phyloP scores from a whole-genome alignment of 1,140 invertebrate species.

The Venturia canescens region DNA sequence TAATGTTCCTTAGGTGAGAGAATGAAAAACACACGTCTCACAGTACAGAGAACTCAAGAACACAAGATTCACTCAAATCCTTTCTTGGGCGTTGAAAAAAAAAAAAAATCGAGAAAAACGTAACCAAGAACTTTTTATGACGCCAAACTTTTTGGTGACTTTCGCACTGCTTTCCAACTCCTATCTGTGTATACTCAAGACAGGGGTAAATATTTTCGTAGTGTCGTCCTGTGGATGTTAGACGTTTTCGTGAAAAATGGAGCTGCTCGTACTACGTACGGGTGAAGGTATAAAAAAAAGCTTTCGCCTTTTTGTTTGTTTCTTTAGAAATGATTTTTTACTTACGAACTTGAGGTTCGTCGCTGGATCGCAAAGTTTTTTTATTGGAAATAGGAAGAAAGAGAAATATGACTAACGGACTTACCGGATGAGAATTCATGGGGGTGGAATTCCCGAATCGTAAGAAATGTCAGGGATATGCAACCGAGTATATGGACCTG shows the following conservation, averaged over 20 bases:
- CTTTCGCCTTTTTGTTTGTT: background rate
- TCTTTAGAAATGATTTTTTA: conserved; percentile 3
- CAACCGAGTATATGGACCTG: background rate
- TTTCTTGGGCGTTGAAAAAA: too few species aligned
- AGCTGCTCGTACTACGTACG: background rate
- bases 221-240: background rate
- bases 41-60: too few species aligned
- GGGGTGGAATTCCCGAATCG: conserved; percentile 26
- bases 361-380: conserved; percentile 17
- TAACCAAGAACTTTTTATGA: too few species aligned
- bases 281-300: background rate
- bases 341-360: background rate
- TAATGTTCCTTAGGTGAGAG: too few species aligned
- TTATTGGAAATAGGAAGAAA: conserved; percentile 10
- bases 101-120: too few species aligned
- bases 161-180: background rate
- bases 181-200: background rate
- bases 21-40: too few species aligned
- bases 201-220: conserved; percentile 4
- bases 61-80: too few species aligned
- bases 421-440: background rate
- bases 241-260: conserved; percentile 11
- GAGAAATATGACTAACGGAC: background rate
- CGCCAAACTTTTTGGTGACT: background rate
- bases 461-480: conserved; percentile 27